Base-by-base conservation (phyloP, 2,797 vertebrate genomes). In the Arctocebus calabarensis region DNA sequence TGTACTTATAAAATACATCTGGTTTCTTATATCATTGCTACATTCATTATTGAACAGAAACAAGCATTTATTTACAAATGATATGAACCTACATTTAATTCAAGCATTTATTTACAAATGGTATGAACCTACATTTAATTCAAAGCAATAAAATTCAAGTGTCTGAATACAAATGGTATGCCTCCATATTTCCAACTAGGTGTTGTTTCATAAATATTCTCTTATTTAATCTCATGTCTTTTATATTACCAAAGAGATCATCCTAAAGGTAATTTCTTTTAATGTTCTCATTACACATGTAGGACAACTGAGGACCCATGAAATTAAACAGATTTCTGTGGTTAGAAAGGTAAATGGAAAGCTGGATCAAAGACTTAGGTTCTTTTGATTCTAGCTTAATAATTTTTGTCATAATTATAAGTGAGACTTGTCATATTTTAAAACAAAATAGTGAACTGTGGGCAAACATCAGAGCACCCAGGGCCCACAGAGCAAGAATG, bases 331-430 rank as follows among this genome's bases (percentile, higher is more conserved):
- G 8, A 83, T 73, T 43, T 78, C 23, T 6, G 5, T 62, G 27
- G 57, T 74, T 81, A 77, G 57, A 71, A 93, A 93, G 34, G n/a
- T 27, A 88, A 90, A 48, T 40, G 8, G 25, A 75, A 97, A 90
- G 0, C 17, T 74, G 14, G 7, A 17, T 93, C 19, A 59, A 70
- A 22, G 48, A 61, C 3, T 1, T 66, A 37, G 17, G 10, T 29
- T 64, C n/a, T 22, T 89, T 86, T 59, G 20, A 74, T 48, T 79
- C 14, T 73, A 90, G 57, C 0, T 27, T 52, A 61, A 64, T 73
- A 57, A 61, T 4, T 45, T 40, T 37, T 88, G 27, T 34, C 10
- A 34, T 45, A 70, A 84, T 61, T 64, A 70, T 70, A 43, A 55
- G 11, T 34, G 23, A 62, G 0, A 59, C 37, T 22, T 87, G 2